Evolutionary conservation across 2,797 vertebrate genomes (phyloP), one percentile per base, ranked within the genome.

Genomic region (Emys orbicularis): DNA sequence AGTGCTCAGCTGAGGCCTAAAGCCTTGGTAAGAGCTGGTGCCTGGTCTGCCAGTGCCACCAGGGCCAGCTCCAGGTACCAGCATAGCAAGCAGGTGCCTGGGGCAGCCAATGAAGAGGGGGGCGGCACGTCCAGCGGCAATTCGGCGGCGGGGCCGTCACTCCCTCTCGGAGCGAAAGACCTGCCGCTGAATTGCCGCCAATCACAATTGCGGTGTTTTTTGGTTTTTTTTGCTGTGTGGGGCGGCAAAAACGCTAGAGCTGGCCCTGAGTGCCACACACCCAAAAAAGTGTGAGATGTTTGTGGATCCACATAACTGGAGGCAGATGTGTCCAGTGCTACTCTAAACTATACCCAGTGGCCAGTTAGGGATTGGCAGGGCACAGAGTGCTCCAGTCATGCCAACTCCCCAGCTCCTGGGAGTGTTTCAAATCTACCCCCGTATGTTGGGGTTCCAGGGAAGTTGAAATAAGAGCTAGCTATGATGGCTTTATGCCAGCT

Each of bases 371-470:
- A 86, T 59, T 4, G 18, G 86, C 29, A 81, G 86, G 76, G 29
- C 52, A 11, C 12, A 84, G 44, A 0, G 0, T 50, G 52, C 56
- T 86, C 29, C 83, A 86, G 80, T 53, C 23, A 7, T 6, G 3
- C 47, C 25, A 84, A 37, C 10, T 54, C 52, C 0, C 1, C 56
- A 47, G 18, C 3, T 90, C 57, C 84, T 34, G 9, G 0, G 8
- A 86, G 19, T 13, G 12, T 37, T 50, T 34, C 21, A 34, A 12
- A 53, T 21, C 13, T 53, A 11, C 44, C 31, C 50, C 18, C 50
- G 9, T 8, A 29, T 37, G 34, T 65, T 50, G 65, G 68, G 72
- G 23, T 31, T 86, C 41, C 54, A 50, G 50, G 19, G 8, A 79
- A 54, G 27, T 27, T 76, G 52, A 7, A 34, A 16, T 53, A 83